Conservation (phyloP, 2,888 invertebrate species). For the Drosophila cracens region DNA sequence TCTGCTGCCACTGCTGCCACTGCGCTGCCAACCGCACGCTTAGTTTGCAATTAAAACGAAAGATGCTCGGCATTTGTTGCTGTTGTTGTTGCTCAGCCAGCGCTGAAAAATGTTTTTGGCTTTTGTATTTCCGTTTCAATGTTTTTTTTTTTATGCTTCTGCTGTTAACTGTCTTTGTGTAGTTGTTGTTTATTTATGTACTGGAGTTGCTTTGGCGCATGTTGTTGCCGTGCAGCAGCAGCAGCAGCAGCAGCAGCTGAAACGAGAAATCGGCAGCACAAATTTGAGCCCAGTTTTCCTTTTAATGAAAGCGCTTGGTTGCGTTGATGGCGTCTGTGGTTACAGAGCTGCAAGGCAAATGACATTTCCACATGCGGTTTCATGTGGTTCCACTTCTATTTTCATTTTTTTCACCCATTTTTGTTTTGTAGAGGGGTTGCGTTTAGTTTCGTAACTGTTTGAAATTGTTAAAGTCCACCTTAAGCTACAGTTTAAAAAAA, state of each 20-base stretch:
- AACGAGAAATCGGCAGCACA: constrained; percentile 58
- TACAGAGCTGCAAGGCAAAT: constrained; percentile 51
- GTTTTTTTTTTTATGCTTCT: constrained; percentile 26
- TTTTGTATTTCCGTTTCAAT: constrained; percentile 36
- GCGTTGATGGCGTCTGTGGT: constrained; percentile 63
- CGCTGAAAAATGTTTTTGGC: constrained; percentile 56
- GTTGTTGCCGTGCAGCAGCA: constrained; percentile 21
- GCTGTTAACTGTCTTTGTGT: constrained; percentile 62
- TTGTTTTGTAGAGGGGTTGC: neutral
- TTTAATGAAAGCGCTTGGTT: constrained; percentile 74
- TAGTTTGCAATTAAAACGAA: constrained; percentile 82
- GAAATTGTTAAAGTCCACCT: constrained; percentile 12
- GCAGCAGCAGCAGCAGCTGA: constrained; percentile 28
- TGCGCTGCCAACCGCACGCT: constrained; percentile 76
- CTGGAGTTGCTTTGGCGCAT: constrained; percentile 43
- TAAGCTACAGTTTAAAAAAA: neutral
- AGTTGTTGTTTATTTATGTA: constrained; percentile 66
- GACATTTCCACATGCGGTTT: constrained; percentile 58
- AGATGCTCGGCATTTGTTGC: constrained; percentile 75
- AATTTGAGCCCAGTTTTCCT: constrained; percentile 68
- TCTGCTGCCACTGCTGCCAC: constrained; percentile 16
- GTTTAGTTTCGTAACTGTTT: constrained; percentile 5
- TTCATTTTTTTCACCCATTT: constrained; percentile 1
- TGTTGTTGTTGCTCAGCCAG: constrained; percentile 50
- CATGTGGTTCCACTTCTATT: constrained; percentile 22